Percentiles rank a stretch among this genome's conserved stretches.
Conservation (phyloP, 2,888 invertebrate species). For the Caprella mutica region DNA sequence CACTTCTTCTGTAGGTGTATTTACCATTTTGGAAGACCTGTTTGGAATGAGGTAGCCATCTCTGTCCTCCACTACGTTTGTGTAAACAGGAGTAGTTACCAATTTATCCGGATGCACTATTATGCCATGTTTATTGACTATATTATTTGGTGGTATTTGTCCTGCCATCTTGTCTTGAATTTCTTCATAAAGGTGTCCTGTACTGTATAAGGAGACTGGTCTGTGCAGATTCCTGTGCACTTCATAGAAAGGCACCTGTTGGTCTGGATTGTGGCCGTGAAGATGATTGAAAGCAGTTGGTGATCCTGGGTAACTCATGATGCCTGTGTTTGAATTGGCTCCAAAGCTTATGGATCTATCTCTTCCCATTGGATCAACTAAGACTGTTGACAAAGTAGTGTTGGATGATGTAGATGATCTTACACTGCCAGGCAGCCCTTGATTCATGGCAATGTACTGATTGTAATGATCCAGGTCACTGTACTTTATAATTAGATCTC, state of each 20-base stretch:
- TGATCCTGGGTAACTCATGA: neutral
- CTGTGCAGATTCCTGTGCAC: slow-evolving; percentile 3
- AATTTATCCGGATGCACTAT: slow-evolving; percentile 14
- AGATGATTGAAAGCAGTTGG: too few relatives aligned
- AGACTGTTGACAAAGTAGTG: slow-evolving; percentile 29
- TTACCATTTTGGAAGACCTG: neutral
- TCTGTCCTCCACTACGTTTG: slow-evolving; percentile 19
- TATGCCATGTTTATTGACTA: neutral
- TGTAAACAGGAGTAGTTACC: slow-evolving; percentile 23
- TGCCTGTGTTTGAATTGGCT: slow-evolving; percentile 13
- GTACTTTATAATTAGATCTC: slow-evolving; percentile 1
- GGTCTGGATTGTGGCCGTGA: too few relatives aligned
- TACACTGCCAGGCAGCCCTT: slow-evolving; percentile 20
- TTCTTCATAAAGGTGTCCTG: slow-evolving; percentile 30
- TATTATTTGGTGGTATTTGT: neutral
- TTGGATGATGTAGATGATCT: slow-evolving; percentile 30
- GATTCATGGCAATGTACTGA: slow-evolving; percentile 24
- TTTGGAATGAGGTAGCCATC: slow-evolving; percentile 31
- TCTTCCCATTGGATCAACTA: slow-evolving; percentile 7
- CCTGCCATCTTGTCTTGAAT: slow-evolving; percentile 27
- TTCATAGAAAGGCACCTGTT: neutral
- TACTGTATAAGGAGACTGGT: slow-evolving; percentile 17
- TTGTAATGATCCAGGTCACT: slow-evolving; percentile 18
- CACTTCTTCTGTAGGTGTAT: slow-evolving; percentile 1
- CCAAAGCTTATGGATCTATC: slow-evolving; percentile 20